Evolutionary conservation across 2,888 invertebrate genomes (phyloP).

Genomic region (Didymodactylos carnosus): DNA sequence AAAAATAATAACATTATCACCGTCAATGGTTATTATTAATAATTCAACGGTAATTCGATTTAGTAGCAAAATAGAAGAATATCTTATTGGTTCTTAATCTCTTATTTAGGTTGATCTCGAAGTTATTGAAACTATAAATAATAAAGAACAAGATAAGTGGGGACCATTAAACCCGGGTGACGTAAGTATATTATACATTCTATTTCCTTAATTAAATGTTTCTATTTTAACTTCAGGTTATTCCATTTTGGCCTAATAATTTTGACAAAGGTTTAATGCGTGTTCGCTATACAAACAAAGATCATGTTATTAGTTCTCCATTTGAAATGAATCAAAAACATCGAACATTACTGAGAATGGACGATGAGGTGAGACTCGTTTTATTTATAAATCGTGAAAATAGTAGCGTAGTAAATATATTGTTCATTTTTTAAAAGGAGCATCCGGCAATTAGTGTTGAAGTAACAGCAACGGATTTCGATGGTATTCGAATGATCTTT

Average conservation of each 20-base stretch:
- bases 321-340: slow-evolving; percentile 15
- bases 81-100: background rate
- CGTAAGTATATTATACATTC: background rate
- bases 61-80: too few species aligned
- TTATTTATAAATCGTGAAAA: background rate
- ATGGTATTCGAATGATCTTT: slow-evolving; percentile 60
- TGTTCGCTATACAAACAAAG: background rate
- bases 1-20: slow-evolving; percentile 82
- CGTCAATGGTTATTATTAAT: slow-evolving; percentile 57
- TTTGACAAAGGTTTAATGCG: background rate
- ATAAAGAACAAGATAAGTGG: slow-evolving; percentile 12
- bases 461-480: slow-evolving; percentile 72
- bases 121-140: slow-evolving; percentile 46
- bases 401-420: background rate
- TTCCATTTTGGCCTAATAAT: background rate
- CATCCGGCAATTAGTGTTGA: slow-evolving; percentile 42
- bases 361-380: background rate
- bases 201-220: background rate
- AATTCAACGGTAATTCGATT: background rate
- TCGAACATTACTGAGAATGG: slow-evolving; percentile 10
- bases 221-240: background rate
- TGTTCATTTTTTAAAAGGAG: too few species aligned
- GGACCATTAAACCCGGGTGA: background rate
- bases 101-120: slow-evolving; percentile 44
- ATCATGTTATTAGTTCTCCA: background rate